Conservation (phyloP, 2,797 vertebrate species). For the Balearica regulorum region DNA sequence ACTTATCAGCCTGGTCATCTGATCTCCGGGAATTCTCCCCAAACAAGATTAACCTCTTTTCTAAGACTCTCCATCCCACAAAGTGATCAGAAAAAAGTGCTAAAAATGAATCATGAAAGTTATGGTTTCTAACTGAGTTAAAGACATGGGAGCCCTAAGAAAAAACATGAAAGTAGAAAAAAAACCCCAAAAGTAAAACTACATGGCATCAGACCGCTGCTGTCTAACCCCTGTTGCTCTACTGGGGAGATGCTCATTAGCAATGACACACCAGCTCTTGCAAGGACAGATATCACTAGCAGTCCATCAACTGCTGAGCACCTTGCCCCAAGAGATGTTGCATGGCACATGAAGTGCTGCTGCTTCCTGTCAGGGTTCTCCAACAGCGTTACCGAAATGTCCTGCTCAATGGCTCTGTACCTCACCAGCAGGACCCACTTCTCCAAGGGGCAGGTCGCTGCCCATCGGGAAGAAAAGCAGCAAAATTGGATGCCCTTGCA, state of each 20-base stretch:
- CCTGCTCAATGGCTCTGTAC: fast-evolving
- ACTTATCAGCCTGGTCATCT: background rate
- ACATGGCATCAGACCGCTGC: background rate
- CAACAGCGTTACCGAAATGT: fast-evolving
- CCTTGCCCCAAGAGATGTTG: background rate
- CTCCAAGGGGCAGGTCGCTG: background rate
- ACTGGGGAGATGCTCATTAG: background rate
- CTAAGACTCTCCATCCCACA: background rate
- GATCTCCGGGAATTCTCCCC: background rate
- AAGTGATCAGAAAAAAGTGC: background rate
- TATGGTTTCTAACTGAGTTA: background rate
- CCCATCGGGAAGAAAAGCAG: background rate
- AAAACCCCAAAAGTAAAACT: background rate
- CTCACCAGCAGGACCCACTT: background rate
- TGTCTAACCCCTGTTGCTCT: background rate
- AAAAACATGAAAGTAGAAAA: background rate
- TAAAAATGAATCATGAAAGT: background rate
- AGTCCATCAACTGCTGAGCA: background rate
- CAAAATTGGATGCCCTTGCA: background rate
- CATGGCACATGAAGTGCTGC: fast-evolving
- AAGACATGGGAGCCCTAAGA: background rate
- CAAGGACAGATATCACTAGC: no score
- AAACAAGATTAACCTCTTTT: background rate
- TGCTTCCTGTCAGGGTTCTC: background rate
- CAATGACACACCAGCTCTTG: no score